Evolutionary conservation across 2,888 invertebrate genomes (phyloP).

Genomic region (Chrysina gloriosa): DNA sequence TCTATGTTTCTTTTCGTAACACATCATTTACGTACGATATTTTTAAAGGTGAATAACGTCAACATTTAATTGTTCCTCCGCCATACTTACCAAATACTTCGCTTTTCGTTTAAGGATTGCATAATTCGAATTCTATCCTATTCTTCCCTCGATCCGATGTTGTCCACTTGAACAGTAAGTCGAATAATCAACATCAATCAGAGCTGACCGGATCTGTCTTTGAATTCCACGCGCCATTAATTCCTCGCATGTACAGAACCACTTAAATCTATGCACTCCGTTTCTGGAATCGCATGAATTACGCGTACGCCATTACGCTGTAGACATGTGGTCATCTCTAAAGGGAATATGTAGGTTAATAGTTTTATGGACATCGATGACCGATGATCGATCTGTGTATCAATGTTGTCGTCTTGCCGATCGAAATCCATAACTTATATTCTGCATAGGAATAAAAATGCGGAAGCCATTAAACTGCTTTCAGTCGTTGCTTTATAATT

Average conservation of each 20-base stretch:
- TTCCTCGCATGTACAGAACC: constrained; percentile 28
- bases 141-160: not conserved
- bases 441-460: too few relatives aligned
- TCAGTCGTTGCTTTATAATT: too few relatives aligned
- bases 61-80: too few relatives aligned
- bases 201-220: constrained; percentile 18
- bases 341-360: constrained; percentile 23
- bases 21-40: too few relatives aligned
- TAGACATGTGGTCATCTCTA: constrained; percentile 10
- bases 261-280: constrained; percentile 26
- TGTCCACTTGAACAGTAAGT: constrained; percentile 7
- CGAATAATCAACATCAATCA: constrained; percentile 27
- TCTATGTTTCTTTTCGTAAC: too few relatives aligned
- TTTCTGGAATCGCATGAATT: constrained; percentile 6
- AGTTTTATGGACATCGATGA: not conserved
- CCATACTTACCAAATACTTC: too few relatives aligned
- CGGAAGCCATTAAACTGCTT: too few relatives aligned
- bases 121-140: not conserved
- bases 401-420: not conserved
- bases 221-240: constrained; percentile 33
- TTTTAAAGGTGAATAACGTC: too few relatives aligned
- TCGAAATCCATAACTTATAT: too few relatives aligned
- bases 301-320: not conserved
- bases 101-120: too few relatives aligned
- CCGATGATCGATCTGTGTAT: not conserved